Percentiles rank a stretch among this genome's conserved stretches.
Conservation (phyloP, 2,888 invertebrate species). For the Pycnomerus fuliginosus region DNA sequence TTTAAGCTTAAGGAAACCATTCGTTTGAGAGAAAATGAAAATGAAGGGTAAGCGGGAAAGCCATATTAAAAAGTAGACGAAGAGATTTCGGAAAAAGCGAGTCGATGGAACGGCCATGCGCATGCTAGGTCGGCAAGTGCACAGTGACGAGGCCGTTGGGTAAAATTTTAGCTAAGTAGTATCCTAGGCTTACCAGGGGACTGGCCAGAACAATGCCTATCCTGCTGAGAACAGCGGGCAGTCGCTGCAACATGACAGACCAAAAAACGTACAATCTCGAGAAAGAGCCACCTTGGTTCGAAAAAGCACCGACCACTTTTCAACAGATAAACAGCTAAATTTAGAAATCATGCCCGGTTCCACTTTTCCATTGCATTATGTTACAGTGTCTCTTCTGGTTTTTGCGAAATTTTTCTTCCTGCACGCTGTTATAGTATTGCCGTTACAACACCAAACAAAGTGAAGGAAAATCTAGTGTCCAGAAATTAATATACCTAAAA, state of each 20-base stretch:
- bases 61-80: too few relatives aligned
- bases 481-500: constrained; percentile 30
- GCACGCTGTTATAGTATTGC: constrained; percentile 34
- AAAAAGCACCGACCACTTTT: too few relatives aligned
- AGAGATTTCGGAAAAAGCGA: too few relatives aligned
- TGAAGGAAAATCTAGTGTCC: constrained; percentile 30
- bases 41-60: too few relatives aligned
- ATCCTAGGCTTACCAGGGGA: constrained; percentile 81
- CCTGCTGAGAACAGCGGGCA: constrained; percentile 94
- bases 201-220: constrained; percentile 95
- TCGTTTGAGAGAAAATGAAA: too few relatives aligned
- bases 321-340: constrained; percentile 10
- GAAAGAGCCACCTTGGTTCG: constrained; percentile 12
- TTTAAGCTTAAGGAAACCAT: too few relatives aligned
- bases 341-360: constrained; percentile 19
- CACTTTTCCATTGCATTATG: too few relatives aligned
- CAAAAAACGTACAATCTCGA: constrained; percentile 51
- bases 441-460: constrained; percentile 38
- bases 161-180: constrained; percentile 35
- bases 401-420: constrained; percentile 19
- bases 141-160: constrained; percentile 26
- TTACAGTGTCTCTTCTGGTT: constrained; percentile 11
- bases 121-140: constrained; percentile 28
- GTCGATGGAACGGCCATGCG: too few relatives aligned
- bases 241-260: constrained; percentile 81